A percentile compares a stretch with the other conserved stretches of the same genome.
phyloP scores from a whole-genome alignment of 2,888 invertebrate species.

The Agrilus mali region DNA sequence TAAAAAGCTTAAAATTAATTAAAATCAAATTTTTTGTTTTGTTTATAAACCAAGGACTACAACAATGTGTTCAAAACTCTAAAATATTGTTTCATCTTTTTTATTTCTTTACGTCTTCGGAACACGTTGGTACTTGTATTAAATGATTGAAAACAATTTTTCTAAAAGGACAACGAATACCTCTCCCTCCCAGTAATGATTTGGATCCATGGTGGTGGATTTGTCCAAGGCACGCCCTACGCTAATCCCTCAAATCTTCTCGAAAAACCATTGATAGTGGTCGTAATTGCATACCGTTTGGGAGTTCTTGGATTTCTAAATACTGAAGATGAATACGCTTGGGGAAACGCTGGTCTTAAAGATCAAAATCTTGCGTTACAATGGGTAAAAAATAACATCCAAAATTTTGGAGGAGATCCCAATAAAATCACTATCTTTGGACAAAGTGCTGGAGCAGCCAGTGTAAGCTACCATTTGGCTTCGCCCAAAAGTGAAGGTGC shows the following conservation, averaged over 20 bases:
- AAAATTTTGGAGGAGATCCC: constrained; percentile 13
- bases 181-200: constrained; percentile 16
- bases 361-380: constrained; percentile 10
- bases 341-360: constrained; percentile 15
- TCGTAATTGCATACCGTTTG: constrained; percentile 9
- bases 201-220: constrained; percentile 18
- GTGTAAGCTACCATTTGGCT: constrained; percentile 10
- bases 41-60: too few species aligned
- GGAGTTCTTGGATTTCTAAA: constrained; percentile 15
- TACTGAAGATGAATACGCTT: constrained; percentile 12
- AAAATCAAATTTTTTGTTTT: too few species aligned
- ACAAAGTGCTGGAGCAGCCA: constrained; percentile 13
- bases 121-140: too few species aligned
- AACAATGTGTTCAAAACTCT: too few species aligned
- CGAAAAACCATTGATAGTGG: constrained; percentile 16
- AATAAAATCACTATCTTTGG: constrained; percentile 12
- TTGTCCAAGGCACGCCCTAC: constrained; percentile 9
- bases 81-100: too few species aligned
- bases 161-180: too few species aligned
- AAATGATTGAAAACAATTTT: too few species aligned
- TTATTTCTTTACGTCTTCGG: too few species aligned
- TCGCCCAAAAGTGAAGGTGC: constrained; percentile 3
- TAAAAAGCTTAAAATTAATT: too few species aligned
- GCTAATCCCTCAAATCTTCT: constrained; percentile 10
- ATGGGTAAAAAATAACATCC: constrained; percentile 12